phyloP scores from a whole-genome alignment of 2,797 vertebrate species.

The Decapterus maruadsi region DNA sequence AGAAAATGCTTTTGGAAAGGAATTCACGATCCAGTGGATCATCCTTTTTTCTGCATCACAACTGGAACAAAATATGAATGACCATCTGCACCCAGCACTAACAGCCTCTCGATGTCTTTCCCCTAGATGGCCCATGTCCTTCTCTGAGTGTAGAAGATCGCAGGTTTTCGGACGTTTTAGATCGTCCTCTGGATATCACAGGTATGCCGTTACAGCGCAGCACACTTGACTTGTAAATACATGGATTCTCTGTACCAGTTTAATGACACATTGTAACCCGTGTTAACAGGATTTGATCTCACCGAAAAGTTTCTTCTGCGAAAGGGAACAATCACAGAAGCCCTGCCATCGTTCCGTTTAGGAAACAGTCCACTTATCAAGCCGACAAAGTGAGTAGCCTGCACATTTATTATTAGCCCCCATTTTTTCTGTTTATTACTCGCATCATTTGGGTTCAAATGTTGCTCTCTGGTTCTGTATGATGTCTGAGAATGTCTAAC shows the following conservation, averaged over 20 bases:
- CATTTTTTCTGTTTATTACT: not conserved
- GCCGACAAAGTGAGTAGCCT: constrained; percentile 90
- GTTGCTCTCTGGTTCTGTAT: constrained; percentile 10
- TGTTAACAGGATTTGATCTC: constrained; percentile 92
- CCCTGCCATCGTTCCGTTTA: constrained; percentile 91
- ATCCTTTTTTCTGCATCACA: constrained; percentile 2
- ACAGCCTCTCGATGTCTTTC: constrained; percentile 35
- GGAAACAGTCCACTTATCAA: constrained; percentile 92
- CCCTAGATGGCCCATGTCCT: constrained; percentile 89
- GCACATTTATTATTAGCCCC: not conserved
- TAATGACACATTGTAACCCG: constrained; percentile 17
- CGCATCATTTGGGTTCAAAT: constrained; percentile 18
- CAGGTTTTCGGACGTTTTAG: constrained; percentile 81
- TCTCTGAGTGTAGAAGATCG: constrained; percentile 82
- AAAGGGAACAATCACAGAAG: constrained; percentile 87
- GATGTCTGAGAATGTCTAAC: constrained; percentile 23
- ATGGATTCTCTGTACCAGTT: not conserved
- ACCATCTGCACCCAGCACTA: constrained; percentile 2
- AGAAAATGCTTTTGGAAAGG: constrained; percentile 31
- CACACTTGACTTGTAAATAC: not conserved
- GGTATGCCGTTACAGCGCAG: constrained; percentile 80
- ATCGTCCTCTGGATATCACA: constrained; percentile 84
- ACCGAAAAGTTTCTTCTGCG: constrained; percentile 92
- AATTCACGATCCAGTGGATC: constrained; percentile 8
- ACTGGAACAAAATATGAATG: constrained; percentile 19